Evolutionary conservation across 2,797 vertebrate genomes (phyloP), one percentile per base, ranked within the genome.

Genomic region (Falco rusticolus): DNA sequence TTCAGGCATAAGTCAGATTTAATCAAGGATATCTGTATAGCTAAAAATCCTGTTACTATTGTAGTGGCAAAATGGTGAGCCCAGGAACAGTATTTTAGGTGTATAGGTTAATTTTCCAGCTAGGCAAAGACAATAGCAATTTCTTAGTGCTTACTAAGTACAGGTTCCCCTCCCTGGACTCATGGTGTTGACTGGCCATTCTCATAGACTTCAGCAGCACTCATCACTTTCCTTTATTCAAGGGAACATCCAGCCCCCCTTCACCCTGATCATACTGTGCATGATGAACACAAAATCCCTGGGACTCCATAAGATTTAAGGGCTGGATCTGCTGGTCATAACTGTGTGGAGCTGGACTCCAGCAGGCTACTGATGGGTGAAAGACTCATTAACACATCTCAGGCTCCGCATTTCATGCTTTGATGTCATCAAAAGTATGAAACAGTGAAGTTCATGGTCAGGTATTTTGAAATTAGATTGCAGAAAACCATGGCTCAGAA

Each of bases 301-400:
- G 33, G 29, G 20, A 59, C 33, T 50, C 26, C 25, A 5, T 37
- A 69, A 37, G 31, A 50, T 3, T 59, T 83, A 15, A 83, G 21
- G 47, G 10, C 10, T 79, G n/a, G 51, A 51, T 50, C 39, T 88
- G 34, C 57, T 43, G 28, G 8, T 15, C 0, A 0, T 59, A 28
- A 34, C 14, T 43, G 17, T 19, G 16, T 68, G 29, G 61, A 84
- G 17, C 43, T 75, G 47, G 51, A 54, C 29, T 76, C 20, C 61
- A 69, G 45, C 14, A 70, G 51, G 45, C 21, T 45, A 65, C 26
- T 65, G 47, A 51, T 70, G 33, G n/a, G 26, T 2, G 20, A 71
- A 79, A 84, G 14, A 43, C 43, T 81, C 59, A 39, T 50, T 50
- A 37, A 60, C 12, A 29, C 57, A 37, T 51, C 51, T 84, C 41